Base-by-base conservation (phyloP, 2,888 invertebrate species). In the Amiota communis region DNA sequence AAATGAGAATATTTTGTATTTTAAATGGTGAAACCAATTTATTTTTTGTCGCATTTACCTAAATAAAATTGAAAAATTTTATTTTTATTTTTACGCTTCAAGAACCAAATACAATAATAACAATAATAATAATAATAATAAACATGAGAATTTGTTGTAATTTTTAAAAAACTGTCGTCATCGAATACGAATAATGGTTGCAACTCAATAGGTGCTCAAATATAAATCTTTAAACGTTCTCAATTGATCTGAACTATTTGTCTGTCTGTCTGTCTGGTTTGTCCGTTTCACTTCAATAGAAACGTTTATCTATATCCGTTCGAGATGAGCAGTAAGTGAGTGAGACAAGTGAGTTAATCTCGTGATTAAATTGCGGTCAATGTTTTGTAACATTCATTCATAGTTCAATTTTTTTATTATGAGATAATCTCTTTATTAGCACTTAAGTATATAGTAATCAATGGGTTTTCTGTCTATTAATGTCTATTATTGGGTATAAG, bases 91-190 rank as follows among this genome's bases (percentile, higher is more conserved):
- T 68, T 23, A 23, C 67, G 53, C 67, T 68, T 51, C 51, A 53
- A 36, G 46, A 36, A 53, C 12, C 23, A 15, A 74, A 20, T 65
- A 71, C 59, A 10, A 70, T 17, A 70, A 72, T 72, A 64, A 71
- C 20, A 56, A 67, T 68, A 56, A 59, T 47, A 70, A 48, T n/a
- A 36, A 47, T 10, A 78, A 77, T 74, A 77, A 76, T 72, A 65
- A 80, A 82, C 81, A 82, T 85, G 81, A 80, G 79, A 81, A 81
- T 82, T 77, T 78, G 84, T 81, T 72, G 80, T 83, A 81, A 81
- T 82, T 77, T 85, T 82, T 77, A 77, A 79, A n/a, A 81, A 82
- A 81, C 81, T 84, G 84, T 85, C 86, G 83, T 85, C 83, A 83
- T 82, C 84, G 75, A 77, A 15, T n/a, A 10, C 23, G 46, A 63